Evolutionary conservation across 1,140 invertebrate genomes (phyloP).

Genomic region (Vanessa atalanta): DNA sequence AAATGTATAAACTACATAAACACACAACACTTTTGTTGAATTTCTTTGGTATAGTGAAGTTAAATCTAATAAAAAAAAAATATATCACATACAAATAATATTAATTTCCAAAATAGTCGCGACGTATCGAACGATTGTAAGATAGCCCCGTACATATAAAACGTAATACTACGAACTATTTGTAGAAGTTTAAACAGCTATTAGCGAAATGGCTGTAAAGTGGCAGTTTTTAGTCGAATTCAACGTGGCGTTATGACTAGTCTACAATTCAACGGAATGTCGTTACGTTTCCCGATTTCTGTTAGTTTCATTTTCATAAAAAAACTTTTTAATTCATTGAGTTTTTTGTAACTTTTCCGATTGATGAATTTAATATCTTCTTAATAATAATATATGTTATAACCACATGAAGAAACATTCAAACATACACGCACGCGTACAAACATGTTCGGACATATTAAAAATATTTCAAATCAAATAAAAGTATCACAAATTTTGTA

Average conservation of each 20-base stretch:
- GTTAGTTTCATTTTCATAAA: not conserved
- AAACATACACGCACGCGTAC: too few relatives aligned
- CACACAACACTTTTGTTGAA: too few relatives aligned
- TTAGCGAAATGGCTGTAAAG: constrained; percentile 41
- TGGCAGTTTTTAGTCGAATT: constrained; percentile 37
- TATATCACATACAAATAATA: not conserved
- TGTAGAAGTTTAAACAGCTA: constrained; percentile 46
- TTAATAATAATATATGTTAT: too few relatives aligned
- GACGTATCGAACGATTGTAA: constrained; percentile 25
- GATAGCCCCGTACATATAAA: constrained; percentile 29
- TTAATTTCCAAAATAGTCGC: not conserved
- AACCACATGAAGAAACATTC: too few relatives aligned
- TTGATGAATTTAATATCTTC: too few relatives aligned
- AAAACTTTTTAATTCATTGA: constrained; percentile 1
- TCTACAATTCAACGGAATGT: constrained; percentile 23
- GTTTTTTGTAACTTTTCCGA: not conserved
- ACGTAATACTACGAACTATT: constrained; percentile 42
- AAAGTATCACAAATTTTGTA: too few relatives aligned
- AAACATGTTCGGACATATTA: too few relatives aligned
- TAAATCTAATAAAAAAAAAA: too few relatives aligned
- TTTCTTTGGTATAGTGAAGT: too few relatives aligned
- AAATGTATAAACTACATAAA: too few relatives aligned
- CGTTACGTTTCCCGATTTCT: constrained; percentile 5
- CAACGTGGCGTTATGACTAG: constrained; percentile 30
- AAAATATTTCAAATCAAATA: too few relatives aligned